These are phyloP conservation scores for Eupsilia transversa DNA, from an alignment of 2,888 invertebrate species.

Conservation along the genomic window DNA sequence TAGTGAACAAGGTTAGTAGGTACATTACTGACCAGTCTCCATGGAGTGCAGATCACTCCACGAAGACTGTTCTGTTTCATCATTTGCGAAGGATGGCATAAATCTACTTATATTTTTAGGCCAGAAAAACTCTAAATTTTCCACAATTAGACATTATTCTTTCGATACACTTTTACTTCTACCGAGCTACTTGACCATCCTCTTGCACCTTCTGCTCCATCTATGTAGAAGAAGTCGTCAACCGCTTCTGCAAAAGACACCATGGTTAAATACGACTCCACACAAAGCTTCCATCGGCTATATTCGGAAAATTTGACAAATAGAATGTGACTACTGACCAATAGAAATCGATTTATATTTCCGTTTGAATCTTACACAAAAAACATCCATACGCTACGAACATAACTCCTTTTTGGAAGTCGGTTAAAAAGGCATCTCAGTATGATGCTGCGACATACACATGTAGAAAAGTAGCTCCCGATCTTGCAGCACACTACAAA, in stretches of 20 bases:
- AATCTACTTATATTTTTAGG: not conserved
- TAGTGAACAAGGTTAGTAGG: not conserved
- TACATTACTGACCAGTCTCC: not conserved
- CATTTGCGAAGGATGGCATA: not conserved
- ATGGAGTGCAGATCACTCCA: no score
- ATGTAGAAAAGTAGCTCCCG: not conserved
- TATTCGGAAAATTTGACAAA: not conserved
- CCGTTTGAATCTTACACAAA: not conserved
- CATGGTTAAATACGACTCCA: not conserved
- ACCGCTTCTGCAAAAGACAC: not conserved
- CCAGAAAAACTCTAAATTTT: not conserved
- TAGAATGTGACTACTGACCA: not conserved
- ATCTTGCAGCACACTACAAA: constrained; percentile 15
- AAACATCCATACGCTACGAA: no score
- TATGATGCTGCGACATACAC: not conserved
- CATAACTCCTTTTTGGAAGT: no score
- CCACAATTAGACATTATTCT: not conserved
- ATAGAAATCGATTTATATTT: not conserved
- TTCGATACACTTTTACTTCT: not conserved
- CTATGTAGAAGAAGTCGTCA: no score
- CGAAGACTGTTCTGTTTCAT: no score
- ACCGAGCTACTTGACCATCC: no score
- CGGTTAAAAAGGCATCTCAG: not conserved
- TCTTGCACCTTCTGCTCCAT: not conserved
- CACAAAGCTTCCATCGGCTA: not conserved